phyloP scores from a whole-genome alignment of 2,888 invertebrate genomes.

The Bunonema sp. region DNA sequence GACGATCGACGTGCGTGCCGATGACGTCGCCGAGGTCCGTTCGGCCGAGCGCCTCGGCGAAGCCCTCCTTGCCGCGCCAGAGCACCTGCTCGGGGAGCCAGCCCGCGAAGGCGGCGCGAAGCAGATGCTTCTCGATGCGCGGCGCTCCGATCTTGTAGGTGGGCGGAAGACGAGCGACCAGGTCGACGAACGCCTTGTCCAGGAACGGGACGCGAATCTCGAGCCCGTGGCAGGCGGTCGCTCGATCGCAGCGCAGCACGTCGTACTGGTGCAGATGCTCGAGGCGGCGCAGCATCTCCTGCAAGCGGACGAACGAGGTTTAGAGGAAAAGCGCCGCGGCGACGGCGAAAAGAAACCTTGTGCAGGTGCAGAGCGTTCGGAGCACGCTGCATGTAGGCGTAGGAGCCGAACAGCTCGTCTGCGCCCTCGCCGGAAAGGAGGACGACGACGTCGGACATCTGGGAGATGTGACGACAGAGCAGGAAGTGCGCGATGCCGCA shows the following conservation, averaged over 20 bases:
- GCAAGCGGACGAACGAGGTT: too few species aligned
- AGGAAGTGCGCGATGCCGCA: conserved; percentile 42
- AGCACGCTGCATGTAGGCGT: conserved; percentile 41
- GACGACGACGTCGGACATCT: conserved; percentile 37
- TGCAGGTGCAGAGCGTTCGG: conserved; percentile 38
- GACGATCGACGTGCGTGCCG: conserved; percentile 13
- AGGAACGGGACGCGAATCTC: conserved; percentile 43
- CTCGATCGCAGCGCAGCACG: conserved; percentile 31
- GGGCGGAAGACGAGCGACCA: conserved; percentile 32
- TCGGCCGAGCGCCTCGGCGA: conserved; percentile 40
- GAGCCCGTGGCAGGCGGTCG: conserved; percentile 40
- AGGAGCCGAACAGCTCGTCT: conserved; percentile 41
- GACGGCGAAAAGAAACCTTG: too few species aligned
- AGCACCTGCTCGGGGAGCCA: conserved; percentile 38
- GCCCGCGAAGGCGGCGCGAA: conserved; percentile 34
- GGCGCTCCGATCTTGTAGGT: conserved; percentile 31
- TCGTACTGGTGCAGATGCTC: conserved; percentile 41
- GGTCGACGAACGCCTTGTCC: conserved; percentile 37
- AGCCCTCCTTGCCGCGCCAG: conserved; percentile 42
- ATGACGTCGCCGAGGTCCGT: conserved; percentile 36
- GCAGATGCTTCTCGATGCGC: conserved; percentile 33
- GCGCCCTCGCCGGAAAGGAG: conserved; percentile 40
- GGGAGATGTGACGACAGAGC: conserved; percentile 37
- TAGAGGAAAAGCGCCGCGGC: too few species aligned
- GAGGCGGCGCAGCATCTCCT: conserved; percentile 32